phyloP scores from a whole-genome alignment of 2,797 vertebrate species.

The Tarsius wallacei region DNA sequence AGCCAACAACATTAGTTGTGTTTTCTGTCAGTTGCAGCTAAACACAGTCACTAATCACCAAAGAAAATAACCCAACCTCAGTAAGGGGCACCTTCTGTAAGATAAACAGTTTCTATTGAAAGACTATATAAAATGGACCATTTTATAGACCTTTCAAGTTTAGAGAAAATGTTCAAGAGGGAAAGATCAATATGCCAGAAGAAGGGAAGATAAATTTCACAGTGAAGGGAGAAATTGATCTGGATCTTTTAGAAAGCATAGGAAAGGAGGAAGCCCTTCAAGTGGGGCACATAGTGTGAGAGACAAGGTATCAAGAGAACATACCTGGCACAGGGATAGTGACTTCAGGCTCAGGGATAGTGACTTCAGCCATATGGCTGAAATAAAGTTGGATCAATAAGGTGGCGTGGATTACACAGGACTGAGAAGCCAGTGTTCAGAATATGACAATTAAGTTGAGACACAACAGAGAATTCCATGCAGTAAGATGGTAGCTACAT shows the following conservation, averaged over 20 bases:
- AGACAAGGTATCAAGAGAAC: background rate
- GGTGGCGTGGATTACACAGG: accelerated
- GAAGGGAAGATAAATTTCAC: slow-evolving; percentile 48
- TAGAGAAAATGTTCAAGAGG: slow-evolving; percentile 64
- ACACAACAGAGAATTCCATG: background rate
- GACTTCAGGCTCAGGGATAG: background rate
- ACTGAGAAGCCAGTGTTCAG: background rate
- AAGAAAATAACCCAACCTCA: slow-evolving; percentile 16
- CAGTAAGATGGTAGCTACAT: background rate
- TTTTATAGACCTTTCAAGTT: slow-evolving; percentile 64
- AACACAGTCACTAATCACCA: background rate
- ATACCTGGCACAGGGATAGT: background rate
- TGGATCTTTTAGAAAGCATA: background rate
- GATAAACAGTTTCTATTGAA: slow-evolving; percentile 50
- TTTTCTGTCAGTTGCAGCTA: background rate
- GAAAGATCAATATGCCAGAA: slow-evolving; percentile 46
- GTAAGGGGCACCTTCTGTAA: background rate
- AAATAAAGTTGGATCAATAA: background rate
- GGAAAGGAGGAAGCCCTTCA: background rate
- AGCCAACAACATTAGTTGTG: background rate
- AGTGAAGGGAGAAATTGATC: slow-evolving; percentile 34
- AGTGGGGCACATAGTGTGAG: background rate
- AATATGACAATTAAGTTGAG: background rate
- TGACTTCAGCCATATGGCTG: background rate
- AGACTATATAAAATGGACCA: slow-evolving; percentile 56